Evolutionary conservation across 23 tunicate species (phyloP), one percentile per base, ranked within the genome.

Genomic region (Aplidium turbinatum): DNA sequence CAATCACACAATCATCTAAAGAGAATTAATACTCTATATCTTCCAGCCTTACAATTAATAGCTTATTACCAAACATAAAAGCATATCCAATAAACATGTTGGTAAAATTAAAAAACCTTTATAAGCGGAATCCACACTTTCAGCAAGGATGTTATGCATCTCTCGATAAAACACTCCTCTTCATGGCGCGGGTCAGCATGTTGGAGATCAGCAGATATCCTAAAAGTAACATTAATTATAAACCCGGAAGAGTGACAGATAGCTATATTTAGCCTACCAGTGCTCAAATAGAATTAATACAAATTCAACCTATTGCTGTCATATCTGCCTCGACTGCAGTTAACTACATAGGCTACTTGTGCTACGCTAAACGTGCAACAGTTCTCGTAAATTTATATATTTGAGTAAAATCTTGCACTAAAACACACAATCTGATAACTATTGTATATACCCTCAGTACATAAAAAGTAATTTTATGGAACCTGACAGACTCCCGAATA

Each of bases 401-500:
- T n/a, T n/a, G n/a, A n/a, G n/a, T n/a, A n/a, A n/a, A n/a, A n/a
- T 42, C 11, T 42, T 42, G 50, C 50, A 42, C 16, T 9, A 9
- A 16, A 42, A 42, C 13, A 42, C 11, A 42, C 16, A 9, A 11
- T 42, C 11, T 16, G 16, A 42, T 42, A 42, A 42, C 11, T 16
- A 42, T 16, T 9, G 16, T 42, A 42, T 42, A 42, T 16, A 9
- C 13, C 16, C 50, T 9, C 16, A 9, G 50, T 42, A 42, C 11
- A 9, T 42, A 42, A 11, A 42, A 42, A 42, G 16, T 9, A 42
- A 9, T 11, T 9, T 42, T 30, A 9, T 18, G 30, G 18, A 36
- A 65, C 72, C 72, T 65, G 48, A 65, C 5, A 38, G 50, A 35
- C 50, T 65, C 27, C 22, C 50, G 50, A 7, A 23, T 9, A 65